Base-by-base conservation (phyloP, 2,888 invertebrate genomes). In the Archaeoteleia sp. region DNA sequence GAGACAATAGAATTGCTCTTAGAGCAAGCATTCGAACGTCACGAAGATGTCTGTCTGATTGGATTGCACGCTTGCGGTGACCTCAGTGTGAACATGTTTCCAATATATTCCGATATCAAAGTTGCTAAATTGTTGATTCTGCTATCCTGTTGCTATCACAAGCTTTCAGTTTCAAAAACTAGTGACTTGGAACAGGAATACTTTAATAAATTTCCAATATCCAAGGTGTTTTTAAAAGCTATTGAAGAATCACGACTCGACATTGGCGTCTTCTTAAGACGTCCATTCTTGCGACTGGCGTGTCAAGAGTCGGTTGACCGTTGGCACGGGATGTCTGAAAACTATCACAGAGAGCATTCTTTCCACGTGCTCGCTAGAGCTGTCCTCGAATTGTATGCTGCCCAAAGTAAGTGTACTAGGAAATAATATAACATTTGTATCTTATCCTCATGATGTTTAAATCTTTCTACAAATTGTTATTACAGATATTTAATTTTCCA, bases 61-160 rank as follows among this genome's bases (percentile, higher is more conserved):
- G 94, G 93, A 0, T 87, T 94, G 5, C 94, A 94, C 79, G 91
- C 93, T 3, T 94, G 94, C 77, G 94, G 92, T 0, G 93, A 94
- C 86, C 87, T 94, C 54, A 91, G 92, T 30, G 87, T 92, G 13
- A 88, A 88, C 51, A 90, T 92, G 5, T 87, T 93, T 42, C 87
- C 89, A 74, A 84, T 93, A 71, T 94, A 92, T 83, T 77, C 88
- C 30, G 85, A 88, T 74, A 88, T 91, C 81, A 77, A 86, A 4
- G 82, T 85, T 25, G 90, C 90, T 0, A 87, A 86, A 63, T 84
- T 88, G 9, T 80, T 93, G 13, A 87, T 91, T 35, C 86, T 93
- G 8, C 90, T 94, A 88, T 92, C 94, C 1, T 94, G 94, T 77
- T 94, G 94, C 78, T 94, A 94, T 76, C 94, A 94, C 80, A 91